Evolutionary conservation across 2,113 vertebrate genomes (phyloP), one percentile per base, ranked within the genome.

Genomic region (Poecilia latipinna): DNA sequence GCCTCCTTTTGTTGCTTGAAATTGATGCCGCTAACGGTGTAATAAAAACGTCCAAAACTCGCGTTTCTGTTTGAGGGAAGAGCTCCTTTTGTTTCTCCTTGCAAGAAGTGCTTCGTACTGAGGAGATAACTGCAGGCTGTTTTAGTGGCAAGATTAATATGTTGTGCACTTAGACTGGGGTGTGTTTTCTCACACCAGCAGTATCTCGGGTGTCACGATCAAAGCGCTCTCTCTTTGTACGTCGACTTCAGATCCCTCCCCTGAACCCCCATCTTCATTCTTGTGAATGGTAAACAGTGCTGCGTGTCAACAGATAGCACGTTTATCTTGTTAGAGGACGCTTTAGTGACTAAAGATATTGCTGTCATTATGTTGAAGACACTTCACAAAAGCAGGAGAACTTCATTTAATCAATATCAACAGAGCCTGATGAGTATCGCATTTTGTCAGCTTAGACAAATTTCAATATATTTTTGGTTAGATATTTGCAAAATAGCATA

Each of bases 31-130:
- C 88, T 86, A 91, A 89, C 86, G 35, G 89, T 72, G 82, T 84
- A 90, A 92, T 94, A 94, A 94, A 94, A 93, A 90, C 64, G 85
- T 93, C 86, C 72, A 69, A 81, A 90, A 86, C 79, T 86, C 85
- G 80, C 83, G 10, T 68, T 65, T 73, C 67, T 10, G 87, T 85
- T 88, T 90, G 86, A 92, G 84, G 82, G 74, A 74, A 89, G 84
- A 61, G 82, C 88, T 74, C 61, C 88, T 89, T 87, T 90, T 90
- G 90, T 91, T 86, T 57, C 51, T 24, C 51, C 77, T 42, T 8
- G 54, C 37, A 82, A 82, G 73, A 62, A 82, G 85, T 77, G 77
- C 78, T 86, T 86, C 91, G 88, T 86, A 66, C 76, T 1, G 84
- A 77, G 65, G 74, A 92, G 93, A 93, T 91, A 93, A 91, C 89